Evolutionary conservation across 2,797 vertebrate species (phyloP), one percentile per base, ranked within the genome.

Genomic region (Hybognathus amarus): DNA sequence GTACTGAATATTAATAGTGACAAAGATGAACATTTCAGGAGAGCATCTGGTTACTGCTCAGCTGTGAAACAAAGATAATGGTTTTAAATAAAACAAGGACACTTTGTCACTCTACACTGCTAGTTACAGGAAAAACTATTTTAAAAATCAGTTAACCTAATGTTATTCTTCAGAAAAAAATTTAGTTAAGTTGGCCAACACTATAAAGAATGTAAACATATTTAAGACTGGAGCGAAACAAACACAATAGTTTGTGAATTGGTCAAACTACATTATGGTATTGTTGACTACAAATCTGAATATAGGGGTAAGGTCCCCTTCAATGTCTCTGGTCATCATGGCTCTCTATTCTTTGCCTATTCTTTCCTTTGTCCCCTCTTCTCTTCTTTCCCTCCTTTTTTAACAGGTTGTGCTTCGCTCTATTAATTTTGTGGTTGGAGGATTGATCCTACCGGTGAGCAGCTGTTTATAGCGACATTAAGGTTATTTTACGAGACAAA

Each of bases 401-500:
- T 83, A 83, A 77, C 73, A 78, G 42, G 36, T 85, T 71, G 42
- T 7, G 74, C 74, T 73, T 27, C 70, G 56, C 64, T 86, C 40
- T 75, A 80, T 64, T 85, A 76, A 70, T 84, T 84, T 69, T 36
- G 80, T 78, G 67, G 63, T 74, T 76, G 71, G 50, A 66, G 77
- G 50, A 81, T 77, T 81, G 86, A 83, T 87, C 74, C 77, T 83
- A 47, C 40, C 18, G 54, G 70, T 45, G n/a, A 63, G 70, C 1
- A 56, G 70, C 71, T 80, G 76, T 80, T 87, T 80, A 87, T 88
- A 74, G 81, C 38, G 79, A 71, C 82, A n/a, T 86, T 86, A 74
- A 84, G 56, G 83, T 85, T 87, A 79, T 76, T 87, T 87, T 84
- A 80, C 52, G 63, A 82, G 88, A 84, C 75, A 77, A 64, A 54